These are phyloP conservation scores for Lasioglossum malachurum DNA, from an alignment of 2,888 invertebrate species.

Conservation along the genomic window DNA sequence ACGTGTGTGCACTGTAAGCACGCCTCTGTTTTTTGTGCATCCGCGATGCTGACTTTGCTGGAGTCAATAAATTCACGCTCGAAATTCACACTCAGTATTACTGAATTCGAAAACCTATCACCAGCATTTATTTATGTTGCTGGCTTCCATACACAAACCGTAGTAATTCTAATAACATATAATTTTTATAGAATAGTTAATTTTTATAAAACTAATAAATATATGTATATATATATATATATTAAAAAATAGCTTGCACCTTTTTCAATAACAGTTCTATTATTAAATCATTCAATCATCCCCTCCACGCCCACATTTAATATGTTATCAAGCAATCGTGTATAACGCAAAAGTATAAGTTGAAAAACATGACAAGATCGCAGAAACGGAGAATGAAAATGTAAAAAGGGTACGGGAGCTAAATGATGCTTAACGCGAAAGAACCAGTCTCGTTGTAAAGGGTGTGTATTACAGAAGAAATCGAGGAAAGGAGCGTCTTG, in stretches of 20 bases:
- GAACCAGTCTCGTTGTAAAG: constrained; percentile 1
- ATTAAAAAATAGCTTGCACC: neutral
- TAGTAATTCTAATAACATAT: neutral
- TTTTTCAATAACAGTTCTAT: neutral
- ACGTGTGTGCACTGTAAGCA: neutral
- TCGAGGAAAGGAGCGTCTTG: neutral
- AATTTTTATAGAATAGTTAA: neutral
- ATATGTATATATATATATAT: no score
- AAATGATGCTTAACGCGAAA: neutral
- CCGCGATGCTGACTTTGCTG: constrained; percentile 64
- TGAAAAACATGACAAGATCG: no score
- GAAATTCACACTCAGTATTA: constrained; percentile 47
- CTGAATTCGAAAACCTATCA: constrained; percentile 44
- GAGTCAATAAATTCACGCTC: constrained; percentile 58
- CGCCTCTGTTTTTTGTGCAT: constrained; percentile 35
- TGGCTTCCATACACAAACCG: neutral
- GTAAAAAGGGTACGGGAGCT: neutral
- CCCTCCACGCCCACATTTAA: neutral
- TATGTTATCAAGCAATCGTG: neutral
- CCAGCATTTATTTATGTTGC: neutral
- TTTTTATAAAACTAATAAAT: neutral
- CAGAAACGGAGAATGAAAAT: neutral
- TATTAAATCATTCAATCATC: neutral
- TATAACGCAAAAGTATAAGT: neutral
- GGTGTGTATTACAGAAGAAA: neutral